These are phyloP conservation scores for Calidris pygmaea DNA, from an alignment of 2,113 vertebrate genomes.

Conservation along the genomic window DNA sequence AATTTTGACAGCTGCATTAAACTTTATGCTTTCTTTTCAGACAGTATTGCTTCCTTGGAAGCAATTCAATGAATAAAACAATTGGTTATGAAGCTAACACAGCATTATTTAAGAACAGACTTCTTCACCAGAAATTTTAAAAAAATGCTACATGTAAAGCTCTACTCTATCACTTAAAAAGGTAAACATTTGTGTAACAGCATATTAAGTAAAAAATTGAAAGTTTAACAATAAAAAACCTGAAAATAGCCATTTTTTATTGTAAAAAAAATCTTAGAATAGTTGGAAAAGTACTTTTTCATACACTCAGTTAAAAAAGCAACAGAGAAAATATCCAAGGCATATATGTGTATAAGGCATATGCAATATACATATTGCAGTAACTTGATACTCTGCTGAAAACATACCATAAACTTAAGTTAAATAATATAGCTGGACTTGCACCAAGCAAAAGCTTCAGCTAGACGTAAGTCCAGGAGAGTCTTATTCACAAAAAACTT, in stretches of 20 bases:
- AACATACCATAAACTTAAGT: neutral
- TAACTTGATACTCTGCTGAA: neutral
- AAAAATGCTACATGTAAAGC: neutral
- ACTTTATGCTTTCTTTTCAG: neutral
- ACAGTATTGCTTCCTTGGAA: neutral
- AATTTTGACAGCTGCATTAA: neutral
- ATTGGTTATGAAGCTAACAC: neutral
- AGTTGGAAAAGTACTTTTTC: neutral
- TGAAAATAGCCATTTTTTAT: neutral
- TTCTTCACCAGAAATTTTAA: neutral
- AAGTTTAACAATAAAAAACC: neutral
- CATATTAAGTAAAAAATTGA: neutral
- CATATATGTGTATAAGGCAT: neutral
- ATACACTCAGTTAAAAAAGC: neutral
- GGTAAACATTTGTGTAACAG: neutral
- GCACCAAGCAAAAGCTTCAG: neutral
- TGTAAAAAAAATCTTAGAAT: neutral
- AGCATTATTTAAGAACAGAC: neutral
- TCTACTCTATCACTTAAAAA: neutral
- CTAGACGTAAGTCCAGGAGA: neutral
- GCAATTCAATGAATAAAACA: neutral
- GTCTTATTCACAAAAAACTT: neutral
- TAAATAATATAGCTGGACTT: neutral
- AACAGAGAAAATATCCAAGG: neutral
- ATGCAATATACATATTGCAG: neutral